A percentile compares a stretch with the other conserved stretches of the same genome.
Conservation (phyloP, 2,113 vertebrate genomes). For the Narcine bancroftii region DNA sequence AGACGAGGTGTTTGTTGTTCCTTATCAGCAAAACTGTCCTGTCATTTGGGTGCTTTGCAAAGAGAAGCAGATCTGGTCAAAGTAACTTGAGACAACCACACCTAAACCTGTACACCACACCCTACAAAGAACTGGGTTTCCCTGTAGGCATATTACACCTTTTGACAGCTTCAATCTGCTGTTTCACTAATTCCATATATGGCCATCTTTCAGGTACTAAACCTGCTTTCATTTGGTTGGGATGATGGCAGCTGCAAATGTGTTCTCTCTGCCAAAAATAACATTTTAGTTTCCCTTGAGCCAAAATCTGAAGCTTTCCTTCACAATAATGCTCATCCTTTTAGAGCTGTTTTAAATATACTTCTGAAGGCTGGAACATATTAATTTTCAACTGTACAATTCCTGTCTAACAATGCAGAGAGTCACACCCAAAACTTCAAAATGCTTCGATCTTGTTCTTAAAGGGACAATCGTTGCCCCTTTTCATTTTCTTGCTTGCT, state of each 20-base stretch:
- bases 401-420: background rate
- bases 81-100: background rate
- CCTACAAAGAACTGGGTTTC: background rate
- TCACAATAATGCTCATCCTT: background rate
- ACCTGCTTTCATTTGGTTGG: background rate
- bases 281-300: background rate
- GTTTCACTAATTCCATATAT: background rate
- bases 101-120: background rate
- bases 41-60: background rate
- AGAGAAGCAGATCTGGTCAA: background rate
- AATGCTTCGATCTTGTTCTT: too few relatives aligned
- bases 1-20: too few relatives aligned
- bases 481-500: too few relatives aligned
- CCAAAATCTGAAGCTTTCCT: background rate
- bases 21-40: background rate
- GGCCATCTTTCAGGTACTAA: background rate
- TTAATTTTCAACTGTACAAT: background rate
- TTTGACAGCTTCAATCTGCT: background rate
- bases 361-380: background rate
- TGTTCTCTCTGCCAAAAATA: background rate
- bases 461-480: too few relatives aligned
- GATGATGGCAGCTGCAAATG: background rate
- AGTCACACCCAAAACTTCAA: background rate
- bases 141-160: background rate
- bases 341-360: background rate